These are phyloP conservation scores for Orchestia grillus DNA, from an alignment of 1,140 invertebrate genomes.

Conservation along the genomic window DNA sequence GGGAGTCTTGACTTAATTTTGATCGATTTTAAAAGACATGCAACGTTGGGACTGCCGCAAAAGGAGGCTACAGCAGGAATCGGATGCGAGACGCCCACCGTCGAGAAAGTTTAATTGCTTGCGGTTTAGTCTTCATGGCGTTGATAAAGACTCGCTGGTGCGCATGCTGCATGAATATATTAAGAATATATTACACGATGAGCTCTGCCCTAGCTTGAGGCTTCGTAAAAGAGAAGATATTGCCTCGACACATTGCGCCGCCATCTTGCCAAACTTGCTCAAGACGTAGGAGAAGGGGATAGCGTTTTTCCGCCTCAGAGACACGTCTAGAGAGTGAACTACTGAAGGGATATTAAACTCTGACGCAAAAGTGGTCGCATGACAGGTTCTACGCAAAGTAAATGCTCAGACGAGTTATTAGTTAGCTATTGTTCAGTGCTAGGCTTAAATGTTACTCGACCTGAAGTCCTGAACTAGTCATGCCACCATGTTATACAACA, in stretches of 20 bases:
- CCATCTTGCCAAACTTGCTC: neutral
- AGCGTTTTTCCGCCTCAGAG: neutral
- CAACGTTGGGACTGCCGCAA: neutral
- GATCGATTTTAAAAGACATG: neutral
- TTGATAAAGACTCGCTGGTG: neutral
- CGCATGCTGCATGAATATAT: constrained; percentile 7
- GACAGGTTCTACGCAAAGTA: neutral
- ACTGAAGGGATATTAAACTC: neutral
- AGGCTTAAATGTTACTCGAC: neutral
- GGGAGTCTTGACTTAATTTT: neutral
- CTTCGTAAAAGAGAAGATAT: neutral
- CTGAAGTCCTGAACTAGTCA: too few relatives aligned
- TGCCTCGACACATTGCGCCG: neutral
- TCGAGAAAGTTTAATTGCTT: neutral
- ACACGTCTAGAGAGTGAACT: neutral
- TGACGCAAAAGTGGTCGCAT: neutral
- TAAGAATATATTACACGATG: constrained; percentile 2
- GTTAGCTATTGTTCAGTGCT: neutral
- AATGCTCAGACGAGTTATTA: neutral
- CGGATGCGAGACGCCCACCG: neutral
- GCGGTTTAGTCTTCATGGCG: neutral
- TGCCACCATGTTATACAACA: too few relatives aligned
- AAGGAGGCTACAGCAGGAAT: neutral
- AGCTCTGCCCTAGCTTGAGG: neutral
- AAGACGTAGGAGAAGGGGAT: neutral